phyloP scores from a whole-genome alignment of 1,140 invertebrate species.

The Drosophila chauvacae region DNA sequence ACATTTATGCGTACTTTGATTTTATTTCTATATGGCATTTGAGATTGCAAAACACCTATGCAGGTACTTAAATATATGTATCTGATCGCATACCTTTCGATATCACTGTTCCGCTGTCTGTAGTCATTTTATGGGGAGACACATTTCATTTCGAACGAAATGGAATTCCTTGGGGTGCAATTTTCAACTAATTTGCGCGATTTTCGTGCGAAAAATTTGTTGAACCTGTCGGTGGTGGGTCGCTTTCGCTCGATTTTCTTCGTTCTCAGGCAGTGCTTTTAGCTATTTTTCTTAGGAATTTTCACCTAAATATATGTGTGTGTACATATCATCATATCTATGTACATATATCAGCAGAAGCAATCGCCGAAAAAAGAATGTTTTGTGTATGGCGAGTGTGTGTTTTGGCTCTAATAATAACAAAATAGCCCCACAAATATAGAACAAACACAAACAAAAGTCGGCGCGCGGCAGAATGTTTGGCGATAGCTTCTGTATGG shows the following conservation, averaged over 20 bases:
- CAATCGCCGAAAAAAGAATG: conserved; percentile 60
- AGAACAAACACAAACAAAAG: conserved; percentile 35
- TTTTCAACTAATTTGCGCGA: conserved; percentile 60
- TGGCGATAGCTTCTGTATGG: conserved; percentile 25
- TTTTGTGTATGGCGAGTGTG: conserved; percentile 32
- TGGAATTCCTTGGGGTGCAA: conserved; percentile 56
- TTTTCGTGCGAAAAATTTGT: conserved; percentile 57
- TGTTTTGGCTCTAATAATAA: conserved; percentile 64
- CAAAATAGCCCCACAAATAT: conserved; percentile 44
- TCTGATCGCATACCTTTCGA: conserved; percentile 4
- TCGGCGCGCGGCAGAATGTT: conserved; percentile 39
- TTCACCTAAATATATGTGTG: conserved; percentile 61
- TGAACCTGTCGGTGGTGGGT: conserved; percentile 51
- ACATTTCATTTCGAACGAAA: conserved; percentile 42
- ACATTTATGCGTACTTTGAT: neutral
- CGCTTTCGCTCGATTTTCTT: conserved; percentile 44
- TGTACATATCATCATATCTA: conserved; percentile 21
- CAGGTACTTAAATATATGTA: no score
- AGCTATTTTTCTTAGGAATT: conserved; percentile 71
- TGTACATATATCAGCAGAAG: conserved; percentile 33
- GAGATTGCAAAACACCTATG: neutral
- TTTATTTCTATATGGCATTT: neutral
- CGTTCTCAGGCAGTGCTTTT: conserved; percentile 38
- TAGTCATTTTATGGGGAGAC: conserved; percentile 37
- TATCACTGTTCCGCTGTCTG: conserved; percentile 22